A percentile compares a stretch with the other conserved stretches of the same genome.
Evolutionary conservation across 2,113 vertebrate genomes (phyloP).

Genomic region (Edolisoma coerulescens): DNA sequence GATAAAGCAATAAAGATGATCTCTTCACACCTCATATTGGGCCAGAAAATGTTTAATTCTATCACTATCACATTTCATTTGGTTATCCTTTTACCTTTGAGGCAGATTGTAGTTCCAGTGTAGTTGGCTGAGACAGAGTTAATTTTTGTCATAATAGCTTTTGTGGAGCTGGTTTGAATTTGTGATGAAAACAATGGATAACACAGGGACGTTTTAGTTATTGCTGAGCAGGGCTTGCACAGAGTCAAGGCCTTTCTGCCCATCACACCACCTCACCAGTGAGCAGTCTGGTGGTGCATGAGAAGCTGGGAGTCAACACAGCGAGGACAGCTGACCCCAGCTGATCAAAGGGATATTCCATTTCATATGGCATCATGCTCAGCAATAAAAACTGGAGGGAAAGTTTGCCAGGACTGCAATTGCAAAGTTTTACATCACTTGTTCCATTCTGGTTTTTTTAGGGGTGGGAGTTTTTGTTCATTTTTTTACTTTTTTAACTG

Average conservation of each 20-base stretch:
- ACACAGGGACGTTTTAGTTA: not conserved
- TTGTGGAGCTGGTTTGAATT: not conserved
- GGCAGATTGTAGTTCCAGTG: not conserved
- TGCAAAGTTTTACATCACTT: not conserved
- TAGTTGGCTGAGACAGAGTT: not conserved
- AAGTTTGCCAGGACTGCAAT: not conserved
- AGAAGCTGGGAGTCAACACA: not conserved
- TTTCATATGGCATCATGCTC: not conserved
- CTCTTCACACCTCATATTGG: not conserved
- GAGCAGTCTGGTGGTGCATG: not conserved
- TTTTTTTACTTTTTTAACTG: not conserved
- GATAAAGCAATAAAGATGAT: not conserved
- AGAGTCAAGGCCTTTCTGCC: not conserved
- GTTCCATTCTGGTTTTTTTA: not conserved
- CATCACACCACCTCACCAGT: not conserved
- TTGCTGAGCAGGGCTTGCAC: not conserved
- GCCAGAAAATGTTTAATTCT: not conserved
- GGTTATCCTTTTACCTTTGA: not conserved
- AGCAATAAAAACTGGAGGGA: not conserved
- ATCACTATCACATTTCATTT: not conserved
- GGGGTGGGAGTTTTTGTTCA: rapidly evolving
- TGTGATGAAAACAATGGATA: not conserved
- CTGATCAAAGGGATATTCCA: not conserved
- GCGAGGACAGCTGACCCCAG: not conserved
- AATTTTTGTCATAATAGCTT: not conserved